A percentile compares a stretch with the other conserved stretches of the same genome.
Evolutionary conservation across 2,888 invertebrate species (phyloP).

Genomic region (Macrosiphum euphorbiae): DNA sequence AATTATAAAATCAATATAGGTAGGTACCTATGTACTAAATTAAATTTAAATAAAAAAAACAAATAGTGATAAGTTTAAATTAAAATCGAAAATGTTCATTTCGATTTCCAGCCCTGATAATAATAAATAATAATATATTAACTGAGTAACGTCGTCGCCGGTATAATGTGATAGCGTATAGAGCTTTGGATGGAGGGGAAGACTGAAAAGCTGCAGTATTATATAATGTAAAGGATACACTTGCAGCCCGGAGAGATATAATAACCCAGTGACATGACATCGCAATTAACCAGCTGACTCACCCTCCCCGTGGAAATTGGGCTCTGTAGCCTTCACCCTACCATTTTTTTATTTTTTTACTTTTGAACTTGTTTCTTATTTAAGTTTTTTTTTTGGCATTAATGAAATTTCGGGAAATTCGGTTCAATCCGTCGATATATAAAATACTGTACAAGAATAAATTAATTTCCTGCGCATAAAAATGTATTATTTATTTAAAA

Average conservation of each 20-base stretch:
- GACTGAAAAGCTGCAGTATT: background rate
- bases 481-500: background rate
- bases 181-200: background rate
- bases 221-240: background rate
- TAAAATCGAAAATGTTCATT: too few relatives aligned
- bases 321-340: background rate
- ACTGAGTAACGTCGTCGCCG: background rate
- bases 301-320: background rate
- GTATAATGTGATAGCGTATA: background rate
- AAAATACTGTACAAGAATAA: background rate
- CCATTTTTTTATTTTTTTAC: constrained; percentile 11
- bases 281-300: constrained; percentile 39
- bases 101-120: background rate
- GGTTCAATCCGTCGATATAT: background rate
- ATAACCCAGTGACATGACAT: constrained; percentile 55
- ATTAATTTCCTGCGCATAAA: background rate
- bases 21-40: too few relatives aligned
- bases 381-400: background rate
- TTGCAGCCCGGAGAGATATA: constrained; percentile 18
- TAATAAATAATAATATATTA: background rate
- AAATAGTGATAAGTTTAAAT: too few relatives aligned
- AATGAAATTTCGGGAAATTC: background rate
- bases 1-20: too few relatives aligned
- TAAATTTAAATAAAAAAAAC: too few relatives aligned
- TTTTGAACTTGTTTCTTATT: constrained; percentile 28